Evolutionary conservation across 1,140 invertebrate genomes (phyloP).

Genomic region (Eriosoma lanigerum): DNA sequence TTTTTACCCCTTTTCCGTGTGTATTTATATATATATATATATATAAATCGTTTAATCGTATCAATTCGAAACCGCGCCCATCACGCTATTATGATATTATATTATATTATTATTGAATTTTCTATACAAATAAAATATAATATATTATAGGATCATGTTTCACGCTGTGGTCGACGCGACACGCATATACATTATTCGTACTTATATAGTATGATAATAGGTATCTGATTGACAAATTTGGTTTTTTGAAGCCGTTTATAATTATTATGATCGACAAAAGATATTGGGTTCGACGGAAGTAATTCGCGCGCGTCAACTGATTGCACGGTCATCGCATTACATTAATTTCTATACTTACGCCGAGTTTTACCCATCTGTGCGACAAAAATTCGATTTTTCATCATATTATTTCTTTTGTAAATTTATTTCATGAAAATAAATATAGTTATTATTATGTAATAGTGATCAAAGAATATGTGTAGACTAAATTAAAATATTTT

Average conservation of each 20-base stretch:
- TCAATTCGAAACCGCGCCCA: slow-evolving; percentile 14
- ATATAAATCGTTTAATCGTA: slow-evolving; percentile 10
- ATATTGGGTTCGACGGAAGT: not conserved
- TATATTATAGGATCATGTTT: slow-evolving; percentile 31
- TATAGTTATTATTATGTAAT: no score
- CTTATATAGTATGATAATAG: not conserved
- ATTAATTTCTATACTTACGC: not conserved
- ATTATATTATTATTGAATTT: no score
- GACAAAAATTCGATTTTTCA: not conserved
- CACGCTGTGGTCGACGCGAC: slow-evolving; percentile 14
- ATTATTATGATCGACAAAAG: not conserved
- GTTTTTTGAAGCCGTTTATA: not conserved
- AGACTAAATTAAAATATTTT: no score
- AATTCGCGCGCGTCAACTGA: not conserved
- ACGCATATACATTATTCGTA: not conserved
- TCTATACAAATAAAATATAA: not conserved
- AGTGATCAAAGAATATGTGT: no score
- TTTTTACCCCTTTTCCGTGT: not conserved
- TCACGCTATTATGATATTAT: not conserved
- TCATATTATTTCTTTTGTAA: no score
- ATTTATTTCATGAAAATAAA: no score
- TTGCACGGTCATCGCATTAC: not conserved
- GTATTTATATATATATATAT: not conserved
- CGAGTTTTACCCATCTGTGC: not conserved
- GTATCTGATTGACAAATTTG: not conserved